These are phyloP conservation scores for Hetaerina titia DNA, from an alignment of 2,888 invertebrate species.

Conservation along the genomic window DNA sequence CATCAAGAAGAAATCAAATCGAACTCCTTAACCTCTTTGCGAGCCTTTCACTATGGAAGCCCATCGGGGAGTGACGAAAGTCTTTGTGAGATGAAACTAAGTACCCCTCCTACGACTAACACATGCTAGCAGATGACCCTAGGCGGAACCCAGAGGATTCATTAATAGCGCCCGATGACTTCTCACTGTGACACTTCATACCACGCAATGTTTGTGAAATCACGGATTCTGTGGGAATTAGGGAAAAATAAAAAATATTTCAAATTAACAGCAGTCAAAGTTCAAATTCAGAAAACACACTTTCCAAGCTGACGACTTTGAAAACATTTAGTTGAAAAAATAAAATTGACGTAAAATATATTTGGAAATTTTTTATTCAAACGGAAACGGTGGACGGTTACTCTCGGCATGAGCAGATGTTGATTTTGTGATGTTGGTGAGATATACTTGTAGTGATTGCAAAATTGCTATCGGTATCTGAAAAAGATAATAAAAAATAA, in stretches of 20 bases:
- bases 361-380: background rate
- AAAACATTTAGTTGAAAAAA: background rate
- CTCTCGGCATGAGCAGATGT: background rate
- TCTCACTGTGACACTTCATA: background rate
- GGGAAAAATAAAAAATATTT: background rate
- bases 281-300: background rate
- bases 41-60: background rate
- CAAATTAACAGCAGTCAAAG: too few species aligned
- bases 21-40: background rate
- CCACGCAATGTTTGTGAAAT: background rate
- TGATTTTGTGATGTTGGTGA: background rate
- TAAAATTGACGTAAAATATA: background rate
- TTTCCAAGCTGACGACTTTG: background rate
- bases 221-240: background rate
- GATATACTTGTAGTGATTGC: background rate
- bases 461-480: constrained; percentile 1
- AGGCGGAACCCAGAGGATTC: background rate
- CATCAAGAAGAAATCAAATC: background rate
- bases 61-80: background rate
- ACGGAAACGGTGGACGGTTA: background rate
- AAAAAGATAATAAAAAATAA: background rate
- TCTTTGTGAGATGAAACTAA: background rate
- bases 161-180: background rate
- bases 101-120: background rate
- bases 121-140: background rate